Percentiles rank a stretch among this genome's conserved stretches.
Evolutionary conservation across 92 coral and sea anemone species (phyloP).

Genomic region (Diadumene lineata): DNA sequence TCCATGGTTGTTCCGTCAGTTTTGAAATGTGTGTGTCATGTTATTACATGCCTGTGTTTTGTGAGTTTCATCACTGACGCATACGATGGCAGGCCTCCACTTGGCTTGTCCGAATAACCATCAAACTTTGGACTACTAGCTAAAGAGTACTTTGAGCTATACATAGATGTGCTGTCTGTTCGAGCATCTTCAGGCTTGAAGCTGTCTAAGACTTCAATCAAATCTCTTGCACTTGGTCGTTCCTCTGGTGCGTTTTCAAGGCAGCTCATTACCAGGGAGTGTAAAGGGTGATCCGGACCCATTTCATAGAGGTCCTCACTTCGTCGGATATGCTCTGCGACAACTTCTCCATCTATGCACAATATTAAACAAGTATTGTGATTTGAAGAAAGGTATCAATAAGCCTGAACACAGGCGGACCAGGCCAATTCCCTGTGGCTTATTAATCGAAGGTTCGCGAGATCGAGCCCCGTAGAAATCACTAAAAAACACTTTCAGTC

Average conservation of each 20-base stretch:
- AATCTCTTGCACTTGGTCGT: constrained; percentile 58
- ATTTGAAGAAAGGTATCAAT: too few relatives aligned
- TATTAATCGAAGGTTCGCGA: too few relatives aligned
- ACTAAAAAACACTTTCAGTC: too few relatives aligned
- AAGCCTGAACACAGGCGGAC: too few relatives aligned
- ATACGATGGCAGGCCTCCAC: constrained; percentile 4
- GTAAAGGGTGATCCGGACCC: constrained; percentile 76
- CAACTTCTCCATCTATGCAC: constrained; percentile 59
- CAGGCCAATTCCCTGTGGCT: too few relatives aligned
- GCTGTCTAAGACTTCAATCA: constrained; percentile 37
- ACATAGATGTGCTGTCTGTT: not conserved
- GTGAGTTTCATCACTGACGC: constrained; percentile 4
- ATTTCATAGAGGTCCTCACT: constrained; percentile 68
- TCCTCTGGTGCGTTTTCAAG: constrained; percentile 62
- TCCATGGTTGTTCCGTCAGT: too few relatives aligned
- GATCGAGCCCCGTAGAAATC: too few relatives aligned
- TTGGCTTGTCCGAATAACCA: too few relatives aligned
- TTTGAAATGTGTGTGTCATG: too few relatives aligned
- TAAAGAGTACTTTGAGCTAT: not conserved
- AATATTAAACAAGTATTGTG: too few relatives aligned
- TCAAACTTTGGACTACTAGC: too few relatives aligned
- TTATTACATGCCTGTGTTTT: constrained; percentile 22
- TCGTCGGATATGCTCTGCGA: constrained; percentile 70
- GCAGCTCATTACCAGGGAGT: constrained; percentile 59
- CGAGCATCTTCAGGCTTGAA: constrained; percentile 7